These are phyloP conservation scores for Anthonomus grandis DNA, from an alignment of 1,140 invertebrate genomes.

Conservation along the genomic window DNA sequence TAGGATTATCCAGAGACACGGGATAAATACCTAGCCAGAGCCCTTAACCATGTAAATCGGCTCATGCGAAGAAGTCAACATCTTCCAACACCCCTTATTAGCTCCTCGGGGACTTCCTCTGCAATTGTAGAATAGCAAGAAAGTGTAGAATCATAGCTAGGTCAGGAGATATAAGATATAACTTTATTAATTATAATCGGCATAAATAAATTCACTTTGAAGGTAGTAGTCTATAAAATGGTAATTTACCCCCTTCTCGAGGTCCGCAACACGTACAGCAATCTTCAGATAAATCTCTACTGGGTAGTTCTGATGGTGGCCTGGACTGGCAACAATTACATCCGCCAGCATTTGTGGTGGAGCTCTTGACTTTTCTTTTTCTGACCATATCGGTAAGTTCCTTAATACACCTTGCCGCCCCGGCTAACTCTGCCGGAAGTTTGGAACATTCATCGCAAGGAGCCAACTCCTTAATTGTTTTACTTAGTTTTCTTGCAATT, in stretches of 20 bases:
- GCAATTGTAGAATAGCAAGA: too few species aligned
- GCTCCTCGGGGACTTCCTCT: too few species aligned
- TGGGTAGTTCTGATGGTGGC: neutral
- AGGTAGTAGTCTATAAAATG: too few species aligned
- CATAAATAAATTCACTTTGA: too few species aligned
- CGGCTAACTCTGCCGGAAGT: conserved; percentile 30
- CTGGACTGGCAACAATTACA: conserved; percentile 7
- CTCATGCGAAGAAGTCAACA: too few species aligned
- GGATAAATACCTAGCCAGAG: too few species aligned
- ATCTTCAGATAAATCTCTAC: conserved; percentile 1
- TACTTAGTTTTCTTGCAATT: conserved; percentile 37
- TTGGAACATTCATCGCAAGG: conserved; percentile 31
- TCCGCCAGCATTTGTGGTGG: neutral
- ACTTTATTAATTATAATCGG: too few species aligned
- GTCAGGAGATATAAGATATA: too few species aligned
- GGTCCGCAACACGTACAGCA: conserved; percentile 18
- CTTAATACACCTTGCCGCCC: conserved; percentile 32
- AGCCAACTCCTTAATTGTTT: conserved; percentile 32
- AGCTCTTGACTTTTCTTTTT: conserved; percentile 9
- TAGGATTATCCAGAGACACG: too few species aligned
- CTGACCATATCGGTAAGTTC: conserved; percentile 34
- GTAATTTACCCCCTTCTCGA: conserved; percentile 15
- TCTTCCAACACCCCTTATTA: too few species aligned
- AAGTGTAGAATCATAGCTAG: too few species aligned
- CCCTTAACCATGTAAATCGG: too few species aligned